Evolutionary conservation across 2,113 vertebrate species (phyloP).

Genomic region (Leptobrachium leishanense): DNA sequence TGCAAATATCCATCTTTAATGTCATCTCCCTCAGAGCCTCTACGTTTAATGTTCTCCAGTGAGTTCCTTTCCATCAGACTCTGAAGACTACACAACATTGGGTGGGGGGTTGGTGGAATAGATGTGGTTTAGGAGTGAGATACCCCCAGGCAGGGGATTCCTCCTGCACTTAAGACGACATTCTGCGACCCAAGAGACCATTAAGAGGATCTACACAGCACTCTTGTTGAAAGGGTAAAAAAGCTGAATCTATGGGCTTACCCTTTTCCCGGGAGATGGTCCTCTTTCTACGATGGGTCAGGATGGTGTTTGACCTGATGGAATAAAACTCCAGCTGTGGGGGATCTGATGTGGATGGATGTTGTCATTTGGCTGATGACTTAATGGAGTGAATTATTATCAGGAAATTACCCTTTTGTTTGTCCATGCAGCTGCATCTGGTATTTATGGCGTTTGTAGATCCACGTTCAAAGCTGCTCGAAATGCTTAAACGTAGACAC

Average conservation of each 20-base stretch:
- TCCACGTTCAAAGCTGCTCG: too few species aligned
- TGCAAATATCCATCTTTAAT: too few species aligned
- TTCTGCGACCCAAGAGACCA: neutral
- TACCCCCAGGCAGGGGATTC: neutral
- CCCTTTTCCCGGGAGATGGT: neutral
- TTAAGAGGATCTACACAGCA: neutral
- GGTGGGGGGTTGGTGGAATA: neutral
- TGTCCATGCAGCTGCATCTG: too few species aligned
- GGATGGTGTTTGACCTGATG: constrained; percentile 15
- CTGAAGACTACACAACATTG: neutral
- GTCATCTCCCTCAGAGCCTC: neutral
- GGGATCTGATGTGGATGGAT: neutral
- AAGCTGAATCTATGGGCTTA: neutral
- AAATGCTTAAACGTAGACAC: too few species aligned
- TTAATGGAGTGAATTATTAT: neutral
- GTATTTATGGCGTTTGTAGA: too few species aligned
- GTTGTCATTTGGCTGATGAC: constrained; percentile 16
- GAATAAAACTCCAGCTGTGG: neutral
- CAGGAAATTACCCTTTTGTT: neutral
- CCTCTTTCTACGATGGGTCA: constrained; percentile 4
- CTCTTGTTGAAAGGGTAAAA: constrained; percentile 10
- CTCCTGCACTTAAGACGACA: constrained; percentile 28
- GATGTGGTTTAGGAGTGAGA: constrained; percentile 21
- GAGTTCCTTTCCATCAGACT: constrained; percentile 9
- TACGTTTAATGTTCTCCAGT: neutral